Percentiles rank a stretch among this genome's conserved stretches.
These are phyloP conservation scores for Sarcophaga bullata DNA, from an alignment of 1,140 invertebrate genomes.

Conservation along the genomic window DNA sequence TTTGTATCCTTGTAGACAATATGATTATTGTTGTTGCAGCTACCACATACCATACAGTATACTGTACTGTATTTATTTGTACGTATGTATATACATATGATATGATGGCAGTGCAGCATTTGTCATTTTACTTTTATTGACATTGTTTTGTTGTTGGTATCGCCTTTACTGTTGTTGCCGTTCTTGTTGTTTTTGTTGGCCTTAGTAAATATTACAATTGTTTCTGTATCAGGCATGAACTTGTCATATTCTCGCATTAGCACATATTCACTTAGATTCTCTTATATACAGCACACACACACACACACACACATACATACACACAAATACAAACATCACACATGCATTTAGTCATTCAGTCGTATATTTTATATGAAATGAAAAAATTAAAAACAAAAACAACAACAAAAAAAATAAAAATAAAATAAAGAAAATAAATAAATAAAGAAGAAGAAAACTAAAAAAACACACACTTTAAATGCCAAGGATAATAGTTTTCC, in stretches of 20 bases:
- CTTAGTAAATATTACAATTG: slow-evolving; percentile 4
- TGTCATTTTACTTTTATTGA: slow-evolving; percentile 11
- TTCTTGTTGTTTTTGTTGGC: background rate
- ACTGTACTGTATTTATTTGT: background rate
- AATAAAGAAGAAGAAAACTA: too few species aligned
- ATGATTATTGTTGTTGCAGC: background rate
- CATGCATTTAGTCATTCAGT: background rate
- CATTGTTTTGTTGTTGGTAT: too few species aligned
- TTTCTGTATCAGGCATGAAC: slow-evolving; percentile 7
- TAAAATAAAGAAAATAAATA: too few species aligned
- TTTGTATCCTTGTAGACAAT: slow-evolving; percentile 13
- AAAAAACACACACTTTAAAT: background rate
- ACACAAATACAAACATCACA: background rate
- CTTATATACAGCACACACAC: background rate
- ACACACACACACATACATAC: background rate
- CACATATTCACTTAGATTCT: background rate
- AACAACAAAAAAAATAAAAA: too few species aligned
- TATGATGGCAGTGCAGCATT: background rate
- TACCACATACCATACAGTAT: background rate
- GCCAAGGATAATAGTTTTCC: slow-evolving; percentile 22
- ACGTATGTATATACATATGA: background rate
- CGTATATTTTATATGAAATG: too few species aligned
- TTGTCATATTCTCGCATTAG: slow-evolving; percentile 18
- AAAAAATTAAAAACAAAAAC: too few species aligned
- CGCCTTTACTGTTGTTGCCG: too few species aligned